Base-by-base conservation (phyloP, 2,113 vertebrate genomes). In the Hiodon tergisus region DNA sequence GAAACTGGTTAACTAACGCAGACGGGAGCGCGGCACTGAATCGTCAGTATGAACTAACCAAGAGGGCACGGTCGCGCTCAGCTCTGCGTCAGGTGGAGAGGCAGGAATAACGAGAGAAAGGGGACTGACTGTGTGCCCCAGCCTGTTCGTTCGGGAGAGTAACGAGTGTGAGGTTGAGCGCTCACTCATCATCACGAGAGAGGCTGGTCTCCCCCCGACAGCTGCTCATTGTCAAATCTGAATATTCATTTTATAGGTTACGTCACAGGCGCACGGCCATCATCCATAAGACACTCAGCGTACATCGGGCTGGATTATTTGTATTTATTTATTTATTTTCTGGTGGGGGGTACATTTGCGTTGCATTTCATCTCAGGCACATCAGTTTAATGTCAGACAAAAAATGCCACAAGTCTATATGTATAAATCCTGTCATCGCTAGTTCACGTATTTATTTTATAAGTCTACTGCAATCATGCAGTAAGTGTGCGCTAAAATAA, bases 191-290 rank as follows among this genome's bases (percentile, higher is more conserved):
- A 65, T 69, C 71, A 60, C 65, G 31, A 9, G 65, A 46, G 53
- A 53, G 4, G 70, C 47, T 5, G 54, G 4, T 58, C 5, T 6
- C 10, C 60, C 62, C 53, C 67, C 63, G 71, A 62, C 62, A 76
- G 75, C 55, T 72, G 72, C 77, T 75, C 53, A 67, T 10, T 10
- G 14, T 10, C 46, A 6, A 9, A 66, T 75, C 69, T 14, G 8
- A 47, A 17, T 62, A 31, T 31, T 11, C 47, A 67, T 61, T 75
- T 69, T 50, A 51, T 53, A 8, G 61, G 4, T 54, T 57, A 3
- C 5, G 59, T 70, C 68, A 16, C 50, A 54, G 31, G 50, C 46
- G 51, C 68, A 11, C 11, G 13, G 5, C 48, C 2, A 10, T 69
- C 65, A 69, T 57, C 58, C 17, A 13, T 16, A 70, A 61, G 61